A percentile compares a stretch with the other conserved stretches of the same genome.
phyloP scores from a whole-genome alignment of 2,797 vertebrate genomes.

The Eulemur coronatus region DNA sequence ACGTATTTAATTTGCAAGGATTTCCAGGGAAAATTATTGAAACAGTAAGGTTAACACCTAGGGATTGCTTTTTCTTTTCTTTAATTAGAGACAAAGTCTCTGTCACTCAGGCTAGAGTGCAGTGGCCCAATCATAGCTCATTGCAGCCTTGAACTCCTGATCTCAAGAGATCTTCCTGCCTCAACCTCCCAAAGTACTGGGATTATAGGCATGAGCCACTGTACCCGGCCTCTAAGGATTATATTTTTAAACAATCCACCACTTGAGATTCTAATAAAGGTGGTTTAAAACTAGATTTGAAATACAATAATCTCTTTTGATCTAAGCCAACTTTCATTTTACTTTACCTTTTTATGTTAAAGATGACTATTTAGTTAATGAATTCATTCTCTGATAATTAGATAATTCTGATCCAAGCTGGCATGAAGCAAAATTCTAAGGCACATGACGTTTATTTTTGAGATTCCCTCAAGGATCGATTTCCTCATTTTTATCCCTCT shows the following conservation, averaged over 20 bases:
- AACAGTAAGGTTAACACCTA: not conserved
- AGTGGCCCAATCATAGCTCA: too few relatives aligned
- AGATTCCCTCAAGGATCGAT: not conserved
- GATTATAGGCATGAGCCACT: too few relatives aligned
- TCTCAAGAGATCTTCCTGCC: too few relatives aligned
- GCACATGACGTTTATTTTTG: not conserved
- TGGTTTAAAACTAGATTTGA: not conserved
- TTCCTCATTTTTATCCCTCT: not conserved
- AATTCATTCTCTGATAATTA: not conserved
- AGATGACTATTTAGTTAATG: not conserved
- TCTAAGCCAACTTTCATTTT: not conserved
- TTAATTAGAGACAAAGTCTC: too few relatives aligned
- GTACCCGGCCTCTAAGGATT: not conserved
- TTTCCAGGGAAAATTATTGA: not conserved
- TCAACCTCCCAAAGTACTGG: too few relatives aligned
- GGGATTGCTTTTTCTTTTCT: not conserved
- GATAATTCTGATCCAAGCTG: not conserved
- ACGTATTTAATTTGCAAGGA: constrained; percentile 15
- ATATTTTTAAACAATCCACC: not conserved
- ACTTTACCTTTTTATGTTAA: not conserved
- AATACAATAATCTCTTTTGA: not conserved
- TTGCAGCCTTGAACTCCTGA: too few relatives aligned
- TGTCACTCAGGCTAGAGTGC: too few relatives aligned
- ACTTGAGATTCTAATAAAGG: not conserved
- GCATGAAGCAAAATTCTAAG: not conserved